Evolutionary conservation across 2,888 invertebrate species (phyloP), one percentile per base, ranked within the genome.

Genomic region (Zaprionus obscuricornis): DNA sequence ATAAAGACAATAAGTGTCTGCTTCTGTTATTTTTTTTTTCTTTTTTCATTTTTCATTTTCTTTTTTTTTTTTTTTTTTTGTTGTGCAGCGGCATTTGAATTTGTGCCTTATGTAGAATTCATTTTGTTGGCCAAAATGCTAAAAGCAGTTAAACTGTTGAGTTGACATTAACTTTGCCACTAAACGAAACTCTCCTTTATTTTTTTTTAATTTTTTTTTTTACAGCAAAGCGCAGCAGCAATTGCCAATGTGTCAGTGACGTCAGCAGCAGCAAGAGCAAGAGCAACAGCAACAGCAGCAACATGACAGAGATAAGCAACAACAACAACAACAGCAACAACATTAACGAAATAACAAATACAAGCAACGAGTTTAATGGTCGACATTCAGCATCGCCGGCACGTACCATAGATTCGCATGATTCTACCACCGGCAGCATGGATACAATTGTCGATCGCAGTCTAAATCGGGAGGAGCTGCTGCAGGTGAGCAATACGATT

Each of bases 331-430:
- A 24, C n/a, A 33, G n/a, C n/a, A n/a, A n/a, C n/a, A n/a, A 29
- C 10, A 7, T n/a, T 26, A 46, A 2, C 20, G n/a, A n/a, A n/a
- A n/a, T n/a, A n/a, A n/a, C n/a, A n/a, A n/a, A n/a, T n/a, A 17
- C 5, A 13, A 57, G 16, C 16, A 66, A 47, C 33, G 74, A 74
- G 14, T 72, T 74, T 24, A 82, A 62, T 62, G 73, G 74, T 10
- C 71, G 88, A 17, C 89, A 89, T 47, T 89, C 89, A 24, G 89
- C 89, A 47, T 90, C 90, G 20, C 89, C 90, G 36, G 88, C 90
- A 54, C 87, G 89, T 57, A 89, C 89, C 51, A 88, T 88, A 33
- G 90, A 90, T 45, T 90, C 90, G 20, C 83, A 83, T 52, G 90
- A 88, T 49, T 90, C 90, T 22, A 89, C 89, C 22, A 83, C 86